These are phyloP conservation scores for Drosophila mimica DNA, from an alignment of 2,888 invertebrate genomes.

Conservation along the genomic window DNA sequence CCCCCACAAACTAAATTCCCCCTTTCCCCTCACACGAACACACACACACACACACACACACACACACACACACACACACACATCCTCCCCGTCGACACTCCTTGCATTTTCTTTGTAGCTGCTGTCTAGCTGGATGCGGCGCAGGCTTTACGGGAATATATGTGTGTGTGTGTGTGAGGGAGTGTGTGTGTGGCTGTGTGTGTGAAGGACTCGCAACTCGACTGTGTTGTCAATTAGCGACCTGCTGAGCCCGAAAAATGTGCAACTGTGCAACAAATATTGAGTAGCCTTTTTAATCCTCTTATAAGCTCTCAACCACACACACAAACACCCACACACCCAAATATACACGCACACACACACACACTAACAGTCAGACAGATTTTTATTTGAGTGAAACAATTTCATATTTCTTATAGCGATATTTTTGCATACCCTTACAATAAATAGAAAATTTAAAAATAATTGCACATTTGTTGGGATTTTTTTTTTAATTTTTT, in stretches of 20 bases:
- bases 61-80: not conserved
- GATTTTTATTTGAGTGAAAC: slow-evolving; percentile 44
- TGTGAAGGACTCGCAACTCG: not conserved
- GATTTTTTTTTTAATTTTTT: too few species aligned
- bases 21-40: rapidly evolving
- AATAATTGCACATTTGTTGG: too few species aligned
- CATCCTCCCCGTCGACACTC: not conserved
- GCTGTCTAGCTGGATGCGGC: slow-evolving; percentile 26
- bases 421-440: slow-evolving; percentile 1
- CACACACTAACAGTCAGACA: not conserved
- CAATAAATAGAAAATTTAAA: too few species aligned
- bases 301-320: slow-evolving; percentile 38
- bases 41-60: not conserved
- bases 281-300: slow-evolving; percentile 42
- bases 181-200: not conserved
- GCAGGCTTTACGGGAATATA: not conserved
- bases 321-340: slow-evolving; percentile 5
- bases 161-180: not conserved
- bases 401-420: not conserved
- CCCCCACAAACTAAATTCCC: too few species aligned
- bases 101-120: slow-evolving; percentile 23
- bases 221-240: slow-evolving; percentile 49
- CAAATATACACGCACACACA: not conserved
- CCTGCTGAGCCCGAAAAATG: slow-evolving; percentile 5
- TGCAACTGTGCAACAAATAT: slow-evolving; percentile 23